These are phyloP conservation scores for Dicentrarchus labrax DNA, from an alignment of 2,113 vertebrate genomes.

Conservation along the genomic window DNA sequence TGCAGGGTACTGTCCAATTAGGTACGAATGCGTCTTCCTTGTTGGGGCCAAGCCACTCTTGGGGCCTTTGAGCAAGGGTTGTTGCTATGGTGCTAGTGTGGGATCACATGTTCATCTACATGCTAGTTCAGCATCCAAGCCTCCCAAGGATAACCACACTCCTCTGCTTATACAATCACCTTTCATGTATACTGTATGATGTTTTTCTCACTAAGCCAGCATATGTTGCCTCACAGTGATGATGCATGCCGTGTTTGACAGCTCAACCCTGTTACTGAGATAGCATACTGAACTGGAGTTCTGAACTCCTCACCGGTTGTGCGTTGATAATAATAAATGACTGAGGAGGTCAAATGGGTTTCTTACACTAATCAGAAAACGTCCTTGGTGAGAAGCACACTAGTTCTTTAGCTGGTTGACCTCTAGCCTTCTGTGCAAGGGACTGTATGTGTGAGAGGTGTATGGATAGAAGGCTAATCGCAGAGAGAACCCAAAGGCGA, in stretches of 20 bases:
- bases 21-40: slow-evolving; percentile 47
- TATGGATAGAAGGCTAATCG: slow-evolving; percentile 47
- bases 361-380: slow-evolving; percentile 45
- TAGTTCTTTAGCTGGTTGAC: slow-evolving; percentile 43
- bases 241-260: not conserved
- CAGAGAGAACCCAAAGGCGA: slow-evolving; percentile 57
- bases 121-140: slow-evolving; percentile 33
- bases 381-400: slow-evolving; percentile 48
- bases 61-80: slow-evolving; percentile 65
- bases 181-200: slow-evolving; percentile 17
- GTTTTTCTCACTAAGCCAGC: slow-evolving; percentile 1
- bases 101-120: slow-evolving; percentile 43
- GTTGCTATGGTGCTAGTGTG: slow-evolving; percentile 75
- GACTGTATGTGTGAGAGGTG: slow-evolving; percentile 47
- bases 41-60: slow-evolving; percentile 56
- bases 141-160: slow-evolving; percentile 13
- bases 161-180: not conserved
- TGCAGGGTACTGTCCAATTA: slow-evolving; percentile 67
- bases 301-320: slow-evolving; percentile 17
- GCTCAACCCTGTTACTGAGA: not conserved
- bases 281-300: slow-evolving; percentile 20
- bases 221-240: not conserved
- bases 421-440: slow-evolving; percentile 32
- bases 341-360: slow-evolving; percentile 22
- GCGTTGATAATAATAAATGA: slow-evolving; percentile 36